Conservation (phyloP, 2,797 vertebrate species). For the Sebastes kiyomatsui region DNA sequence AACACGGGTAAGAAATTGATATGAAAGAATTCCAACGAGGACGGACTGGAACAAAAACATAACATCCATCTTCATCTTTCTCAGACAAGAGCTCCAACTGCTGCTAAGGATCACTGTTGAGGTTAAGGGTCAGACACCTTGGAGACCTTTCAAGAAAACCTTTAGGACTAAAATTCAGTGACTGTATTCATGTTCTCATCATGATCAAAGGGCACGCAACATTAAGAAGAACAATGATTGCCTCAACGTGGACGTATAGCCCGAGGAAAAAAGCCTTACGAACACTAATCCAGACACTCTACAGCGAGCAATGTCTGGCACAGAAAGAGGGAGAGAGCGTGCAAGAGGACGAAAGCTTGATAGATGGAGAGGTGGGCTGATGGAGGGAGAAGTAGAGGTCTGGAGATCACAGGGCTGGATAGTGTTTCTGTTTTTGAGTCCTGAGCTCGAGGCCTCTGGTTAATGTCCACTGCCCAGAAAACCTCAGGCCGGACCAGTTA, state of each 20-base stretch:
- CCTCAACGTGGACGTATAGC: neutral
- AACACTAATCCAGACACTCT: constrained; percentile 34
- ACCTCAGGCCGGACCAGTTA: constrained; percentile 22
- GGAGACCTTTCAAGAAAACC: constrained; percentile 11
- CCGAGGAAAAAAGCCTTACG: constrained; percentile 1
- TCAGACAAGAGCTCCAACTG: neutral
- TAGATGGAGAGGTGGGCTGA: constrained; percentile 66
- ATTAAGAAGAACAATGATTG: constrained; percentile 7
- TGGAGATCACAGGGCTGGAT: constrained; percentile 72
- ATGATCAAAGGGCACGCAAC: constrained; percentile 4
- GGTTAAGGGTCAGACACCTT: constrained; percentile 16
- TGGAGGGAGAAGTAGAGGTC: constrained; percentile 65
- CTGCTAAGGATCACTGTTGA: constrained; percentile 29
- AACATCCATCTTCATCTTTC: constrained; percentile 56
- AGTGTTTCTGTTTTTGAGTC: constrained; percentile 67
- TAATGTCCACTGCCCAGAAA: constrained; percentile 68
- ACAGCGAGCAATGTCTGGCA: constrained; percentile 49
- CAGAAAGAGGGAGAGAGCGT: constrained; percentile 21
- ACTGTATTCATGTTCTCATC: constrained; percentile 3
- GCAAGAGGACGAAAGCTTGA: constrained; percentile 51
- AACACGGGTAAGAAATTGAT: constrained; percentile 19
- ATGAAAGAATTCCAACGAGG: constrained; percentile 16
- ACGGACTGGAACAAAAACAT: constrained; percentile 47
- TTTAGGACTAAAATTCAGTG: neutral
- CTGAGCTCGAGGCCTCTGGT: constrained; percentile 66